Conservation (phyloP, 1,140 invertebrate genomes). For the Thrips palmi region DNA sequence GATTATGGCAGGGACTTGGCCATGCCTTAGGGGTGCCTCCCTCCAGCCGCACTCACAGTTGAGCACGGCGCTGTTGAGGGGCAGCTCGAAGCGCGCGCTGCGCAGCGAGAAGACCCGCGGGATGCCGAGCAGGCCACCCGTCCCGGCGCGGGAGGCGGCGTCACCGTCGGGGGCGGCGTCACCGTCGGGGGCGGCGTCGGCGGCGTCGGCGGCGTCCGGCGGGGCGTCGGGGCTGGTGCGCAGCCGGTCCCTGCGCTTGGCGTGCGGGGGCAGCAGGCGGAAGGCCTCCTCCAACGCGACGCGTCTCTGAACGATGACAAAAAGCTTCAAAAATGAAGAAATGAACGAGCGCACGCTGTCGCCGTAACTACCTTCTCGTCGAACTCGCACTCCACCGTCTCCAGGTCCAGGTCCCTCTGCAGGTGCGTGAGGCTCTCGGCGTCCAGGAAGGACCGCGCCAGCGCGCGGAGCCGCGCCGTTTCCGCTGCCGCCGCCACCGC, state of each 20-base stretch:
- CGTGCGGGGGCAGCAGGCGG: conserved; percentile 17
- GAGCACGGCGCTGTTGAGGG: conserved; percentile 34
- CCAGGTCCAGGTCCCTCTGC: conserved; percentile 40
- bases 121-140: conserved; percentile 33
- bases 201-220: too few species aligned
- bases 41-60: conserved; percentile 23
- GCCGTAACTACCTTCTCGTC: conserved; percentile 31
- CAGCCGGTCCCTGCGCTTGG: conserved; percentile 20
- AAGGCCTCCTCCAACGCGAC: conserved; percentile 44
- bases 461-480: conserved; percentile 2
- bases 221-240: too few species aligned
- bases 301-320: conserved; percentile 24
- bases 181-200: too few species aligned
- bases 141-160: conserved; percentile 23
- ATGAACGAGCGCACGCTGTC: not conserved
- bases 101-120: conserved; percentile 41
- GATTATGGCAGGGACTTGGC: not conserved
- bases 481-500: not conserved
- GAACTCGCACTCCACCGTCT: conserved; percentile 47
- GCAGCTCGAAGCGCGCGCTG: conserved; percentile 41
- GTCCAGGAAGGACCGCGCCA: conserved; percentile 31
- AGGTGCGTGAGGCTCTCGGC: conserved; percentile 40
- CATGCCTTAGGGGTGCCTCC: not conserved
- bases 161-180: conserved; percentile 23
- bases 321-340: not conserved